Conservation (phyloP, 2,888 invertebrate species). For the Xylota segnis region DNA sequence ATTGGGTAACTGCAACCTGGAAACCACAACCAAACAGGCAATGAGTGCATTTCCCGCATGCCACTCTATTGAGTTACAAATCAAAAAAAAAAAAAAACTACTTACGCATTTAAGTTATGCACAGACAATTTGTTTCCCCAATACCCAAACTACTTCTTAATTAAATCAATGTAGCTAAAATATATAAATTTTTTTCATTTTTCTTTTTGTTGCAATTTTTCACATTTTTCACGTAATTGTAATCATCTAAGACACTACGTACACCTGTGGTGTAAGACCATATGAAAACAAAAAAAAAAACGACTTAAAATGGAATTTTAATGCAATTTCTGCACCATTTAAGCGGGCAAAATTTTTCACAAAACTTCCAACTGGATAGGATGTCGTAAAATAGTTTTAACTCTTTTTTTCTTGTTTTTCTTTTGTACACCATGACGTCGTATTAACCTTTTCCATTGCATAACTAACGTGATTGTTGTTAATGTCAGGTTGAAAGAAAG, state of each 20-base stretch:
- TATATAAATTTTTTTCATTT: neutral
- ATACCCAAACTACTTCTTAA: conserved; percentile 19
- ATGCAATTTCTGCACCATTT: conserved; percentile 5
- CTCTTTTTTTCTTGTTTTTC: neutral
- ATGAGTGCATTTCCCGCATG: conserved; percentile 17
- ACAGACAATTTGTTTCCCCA: conserved; percentile 23
- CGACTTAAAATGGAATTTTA: neutral
- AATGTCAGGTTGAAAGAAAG: conserved; percentile 37
- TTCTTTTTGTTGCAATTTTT: conserved; percentile 4
- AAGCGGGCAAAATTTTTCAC: neutral
- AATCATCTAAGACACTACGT: conserved; percentile 10
- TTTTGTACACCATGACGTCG: neutral
- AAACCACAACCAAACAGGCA: neutral
- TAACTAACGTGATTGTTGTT: conserved; percentile 27
- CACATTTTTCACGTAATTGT: conserved; percentile 16
- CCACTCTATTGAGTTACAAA: conserved; percentile 19
- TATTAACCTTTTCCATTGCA: conserved; percentile 41
- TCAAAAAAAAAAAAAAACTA: neutral
- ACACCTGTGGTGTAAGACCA: neutral
- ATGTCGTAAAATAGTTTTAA: conserved; percentile 3
- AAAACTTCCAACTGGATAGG: too few species aligned
- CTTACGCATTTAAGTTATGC: conserved; percentile 25
- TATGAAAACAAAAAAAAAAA: too few species aligned
- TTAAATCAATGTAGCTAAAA: conserved; percentile 7
- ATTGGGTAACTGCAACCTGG: conserved; percentile 2